Evolutionary conservation across 2,113 vertebrate genomes (phyloP).

Genomic region (pig (Sus scrofa)): DNA sequence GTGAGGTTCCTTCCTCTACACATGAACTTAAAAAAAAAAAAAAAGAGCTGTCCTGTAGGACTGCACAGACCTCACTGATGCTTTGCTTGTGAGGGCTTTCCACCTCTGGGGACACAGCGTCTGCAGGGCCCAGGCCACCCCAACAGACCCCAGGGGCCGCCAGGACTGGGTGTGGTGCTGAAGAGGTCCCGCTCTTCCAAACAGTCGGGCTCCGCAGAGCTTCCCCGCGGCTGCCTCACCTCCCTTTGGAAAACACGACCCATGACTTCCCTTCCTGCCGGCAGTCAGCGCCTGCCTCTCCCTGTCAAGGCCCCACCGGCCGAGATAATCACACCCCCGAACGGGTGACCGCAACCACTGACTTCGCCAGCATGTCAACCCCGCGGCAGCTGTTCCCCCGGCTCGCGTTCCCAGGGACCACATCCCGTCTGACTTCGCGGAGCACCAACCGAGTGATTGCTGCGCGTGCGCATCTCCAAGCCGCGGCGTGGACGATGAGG

Average conservation of each 20-base stretch:
- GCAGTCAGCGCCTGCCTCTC: not conserved
- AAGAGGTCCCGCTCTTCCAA: not conserved
- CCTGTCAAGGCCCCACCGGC: not conserved
- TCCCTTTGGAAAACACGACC: not conserved
- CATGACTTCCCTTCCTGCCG: not conserved
- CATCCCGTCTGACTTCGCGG: not conserved
- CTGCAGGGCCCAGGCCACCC: fast-evolving
- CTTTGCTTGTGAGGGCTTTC: not conserved
- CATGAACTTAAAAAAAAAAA: too few relatives aligned
- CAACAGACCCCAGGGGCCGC: not conserved
- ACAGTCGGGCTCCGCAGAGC: not conserved
- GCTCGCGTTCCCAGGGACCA: fast-evolving
- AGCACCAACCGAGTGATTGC: too few relatives aligned
- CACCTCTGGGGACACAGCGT: fast-evolving
- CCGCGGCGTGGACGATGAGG: not conserved
- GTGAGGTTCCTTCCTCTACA: too few relatives aligned
- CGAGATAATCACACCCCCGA: not conserved
- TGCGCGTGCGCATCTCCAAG: too few relatives aligned
- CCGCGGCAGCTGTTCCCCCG: fast-evolving
- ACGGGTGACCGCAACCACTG: not conserved
- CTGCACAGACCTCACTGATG: not conserved
- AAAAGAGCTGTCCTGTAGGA: not conserved
- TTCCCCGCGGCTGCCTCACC: not conserved
- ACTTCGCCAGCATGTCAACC: not conserved
- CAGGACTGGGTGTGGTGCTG: not conserved